Evolutionary conservation across 2,888 invertebrate species (phyloP), one percentile per base, ranked within the genome.

Genomic region (Bruchidius siliquastri): DNA sequence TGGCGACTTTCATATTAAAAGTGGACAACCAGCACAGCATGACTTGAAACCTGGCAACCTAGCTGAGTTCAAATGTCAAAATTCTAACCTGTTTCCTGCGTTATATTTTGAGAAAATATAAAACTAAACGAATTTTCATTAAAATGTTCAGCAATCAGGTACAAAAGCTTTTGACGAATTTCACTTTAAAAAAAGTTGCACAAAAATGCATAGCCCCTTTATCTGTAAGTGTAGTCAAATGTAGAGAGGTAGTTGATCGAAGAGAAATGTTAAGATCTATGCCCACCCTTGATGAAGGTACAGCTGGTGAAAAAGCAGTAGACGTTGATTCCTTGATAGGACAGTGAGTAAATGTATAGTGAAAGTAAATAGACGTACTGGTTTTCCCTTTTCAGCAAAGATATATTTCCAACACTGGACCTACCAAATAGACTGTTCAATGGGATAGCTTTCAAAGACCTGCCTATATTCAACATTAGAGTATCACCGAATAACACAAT

Each of bases 401-500:
- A 91, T 76, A 85, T 92, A 77, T 95, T 95, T 83, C 96, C 96
- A 0, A 92, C 93, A 82, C 87, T 88, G 74, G 89, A 91, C 72
- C 94, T 96, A 0, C 92, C 93, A 67, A 89, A 91, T 75, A 87
- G 88, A 81, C 83, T 96, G 2, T 94, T 95, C 82, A 90, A 94
- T 84, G 96, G 96, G 0, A 86, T 92, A 0, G 90, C 91, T 0
- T 98, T 92, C 84, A 91, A 92, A 83, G 92, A 96, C 71, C 83
- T 98, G 72, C 96, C 96, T 0, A 90, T 98, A 74, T 90, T 94
- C 80, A 93, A 96, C 85, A 92, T 98, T 70, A 90, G 92, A 82
- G 93, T 95, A 0, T 91, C 93, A 13, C 90, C 90, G 75, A 98
- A 98, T 87, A 98, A 98, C 85, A 97, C 98, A 13, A 92, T 97